Base-by-base conservation (phyloP, 1,140 invertebrate genomes). In the Mycetomoellerius zeteki region DNA sequence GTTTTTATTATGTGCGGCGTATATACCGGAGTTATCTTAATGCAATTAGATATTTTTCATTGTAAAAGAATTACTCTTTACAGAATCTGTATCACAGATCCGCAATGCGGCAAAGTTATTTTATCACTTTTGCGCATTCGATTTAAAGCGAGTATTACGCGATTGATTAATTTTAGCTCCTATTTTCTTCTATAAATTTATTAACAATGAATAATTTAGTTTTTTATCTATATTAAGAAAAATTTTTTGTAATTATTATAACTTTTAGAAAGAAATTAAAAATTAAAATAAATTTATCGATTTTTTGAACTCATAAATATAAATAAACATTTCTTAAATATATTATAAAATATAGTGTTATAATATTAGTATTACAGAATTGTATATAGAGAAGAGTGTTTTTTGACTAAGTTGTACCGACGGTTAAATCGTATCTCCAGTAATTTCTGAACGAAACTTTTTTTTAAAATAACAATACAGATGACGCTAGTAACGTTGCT, bases 21-120 rank as follows among this genome's bases (percentile, higher is more conserved):
- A 43, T 43, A 43, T 43, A 43, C 10, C 10, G 37, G 8, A 43
- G 37, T 43, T 43, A 43, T 0, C 8, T 8, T 43, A 43, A 43
- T 43, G 37, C 2, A 43, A 43, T 43, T 8, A 43, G 37, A 43
- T 43, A 10, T 43, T 43, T 43, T 43, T 43, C 8, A 43, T 8
- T 43, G 37, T 37, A 37, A 43, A 10, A 43, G 37, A 43, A 43
- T 43, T 43, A 43, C 37, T 43, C 2, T 12, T 21, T 21, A 27
- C 7, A 8, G 12, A 60, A 30, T 2, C 47, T 3, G 7, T 21
- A 69, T 8, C 30, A 7, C 3, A 52, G 27, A 14, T 69, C 62
- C 12, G 64, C 65, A 71, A 27, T 56, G 64, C 78, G 50, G 16
- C 47, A n/a, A 16, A 21, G 14, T 43, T 21, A 37, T 58, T 71